These are phyloP conservation scores for Hemaris fuciformis DNA, from an alignment of 2,888 invertebrate genomes.

Conservation along the genomic window DNA sequence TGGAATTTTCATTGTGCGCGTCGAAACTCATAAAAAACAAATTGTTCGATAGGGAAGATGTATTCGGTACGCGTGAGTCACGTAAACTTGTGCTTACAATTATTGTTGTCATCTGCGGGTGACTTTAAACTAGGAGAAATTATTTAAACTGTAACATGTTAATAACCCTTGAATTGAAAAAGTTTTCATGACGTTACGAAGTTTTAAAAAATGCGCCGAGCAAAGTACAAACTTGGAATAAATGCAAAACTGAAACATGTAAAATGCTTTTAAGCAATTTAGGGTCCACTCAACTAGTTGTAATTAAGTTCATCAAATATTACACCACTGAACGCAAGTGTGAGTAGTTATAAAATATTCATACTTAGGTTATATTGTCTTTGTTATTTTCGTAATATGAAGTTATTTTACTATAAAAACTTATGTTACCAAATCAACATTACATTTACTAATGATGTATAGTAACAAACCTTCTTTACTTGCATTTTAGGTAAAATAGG, in stretches of 20 bases:
- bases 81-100: neutral
- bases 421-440: neutral
- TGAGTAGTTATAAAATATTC: neutral
- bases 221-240: neutral
- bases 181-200: neutral
- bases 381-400: neutral
- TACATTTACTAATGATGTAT: neutral
- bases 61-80: conserved; percentile 9
- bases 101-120: neutral
- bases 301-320: neutral
- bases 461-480: neutral
- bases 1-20: conserved; percentile 10
- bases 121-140: neutral
- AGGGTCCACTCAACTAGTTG: neutral
- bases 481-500: neutral
- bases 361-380: neutral
- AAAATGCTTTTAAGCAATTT: neutral
- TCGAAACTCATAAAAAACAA: conserved; percentile 13
- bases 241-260: neutral
- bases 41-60: conserved; percentile 7
- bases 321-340: neutral
- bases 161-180: neutral
- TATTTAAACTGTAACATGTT: neutral
- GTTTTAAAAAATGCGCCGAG: neutral
- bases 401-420: neutral